Conservation (phyloP, 1,140 invertebrate genomes). For the Lanistes nyassanus region DNA sequence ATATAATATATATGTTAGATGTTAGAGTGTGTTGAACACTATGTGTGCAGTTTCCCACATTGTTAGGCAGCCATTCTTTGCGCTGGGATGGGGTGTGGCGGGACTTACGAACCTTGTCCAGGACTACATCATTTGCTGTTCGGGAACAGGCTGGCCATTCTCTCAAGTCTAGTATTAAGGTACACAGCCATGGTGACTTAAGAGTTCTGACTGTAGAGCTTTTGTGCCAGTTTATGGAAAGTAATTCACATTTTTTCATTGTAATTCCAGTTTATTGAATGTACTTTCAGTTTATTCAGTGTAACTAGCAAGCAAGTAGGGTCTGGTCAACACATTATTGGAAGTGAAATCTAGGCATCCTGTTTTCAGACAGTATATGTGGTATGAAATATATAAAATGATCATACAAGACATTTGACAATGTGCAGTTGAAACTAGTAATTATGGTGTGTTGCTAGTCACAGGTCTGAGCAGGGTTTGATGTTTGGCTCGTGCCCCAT, state of each 20-base stretch:
- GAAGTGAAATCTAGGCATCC: too few relatives aligned
- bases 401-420: too few relatives aligned
- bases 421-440: neutral
- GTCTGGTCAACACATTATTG: too few relatives aligned
- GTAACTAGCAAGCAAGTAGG: too few relatives aligned
- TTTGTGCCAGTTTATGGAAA: neutral
- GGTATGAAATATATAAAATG: too few relatives aligned
- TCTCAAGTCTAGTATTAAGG: slow-evolving; percentile 83
- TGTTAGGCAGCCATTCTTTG: slow-evolving; percentile 74
- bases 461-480: too few relatives aligned
- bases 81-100: slow-evolving; percentile 86
- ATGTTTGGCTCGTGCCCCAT: too few relatives aligned
- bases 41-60: slow-evolving; percentile 56
- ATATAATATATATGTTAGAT: too few relatives aligned
- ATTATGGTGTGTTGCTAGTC: neutral
- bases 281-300: too few relatives aligned
- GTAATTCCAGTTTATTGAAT: too few relatives aligned
- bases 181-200: slow-evolving; percentile 28
- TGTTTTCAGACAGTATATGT: too few relatives aligned
- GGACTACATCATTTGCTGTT: slow-evolving; percentile 79
- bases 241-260: too few relatives aligned
- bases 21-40: neutral
- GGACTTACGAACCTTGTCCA: slow-evolving; percentile 75
- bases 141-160: slow-evolving; percentile 85
- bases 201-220: neutral